Evolutionary conservation across 2,797 vertebrate genomes (phyloP).

Genomic region (Ceryle rudis): DNA sequence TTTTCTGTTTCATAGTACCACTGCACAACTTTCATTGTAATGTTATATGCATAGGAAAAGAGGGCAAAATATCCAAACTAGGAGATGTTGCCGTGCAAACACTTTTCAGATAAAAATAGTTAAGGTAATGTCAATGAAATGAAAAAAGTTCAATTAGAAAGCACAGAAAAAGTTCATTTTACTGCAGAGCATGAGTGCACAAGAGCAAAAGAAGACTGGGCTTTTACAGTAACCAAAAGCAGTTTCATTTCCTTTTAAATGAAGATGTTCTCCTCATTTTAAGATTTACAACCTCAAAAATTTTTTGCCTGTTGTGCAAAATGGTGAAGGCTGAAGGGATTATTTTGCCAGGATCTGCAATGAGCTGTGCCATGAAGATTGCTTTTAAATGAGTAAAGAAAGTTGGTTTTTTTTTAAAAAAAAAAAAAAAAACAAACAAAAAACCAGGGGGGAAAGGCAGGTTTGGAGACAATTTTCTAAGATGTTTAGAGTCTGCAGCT

Average conservation of each 20-base stretch:
- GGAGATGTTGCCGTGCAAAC: slow-evolving; percentile 5
- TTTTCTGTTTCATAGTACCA: not conserved
- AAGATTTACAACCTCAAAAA: slow-evolving; percentile 34
- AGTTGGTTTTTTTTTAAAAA: not conserved
- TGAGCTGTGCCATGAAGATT: not conserved
- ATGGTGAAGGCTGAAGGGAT: not conserved
- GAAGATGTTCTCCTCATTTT: slow-evolving; percentile 36
- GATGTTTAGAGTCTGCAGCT: not conserved
- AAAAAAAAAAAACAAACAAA: too few relatives aligned
- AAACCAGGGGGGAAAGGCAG: not conserved
- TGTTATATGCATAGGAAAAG: not conserved
- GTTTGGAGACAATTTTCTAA: not conserved
- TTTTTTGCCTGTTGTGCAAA: slow-evolving; percentile 17
- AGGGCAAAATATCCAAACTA: not conserved
- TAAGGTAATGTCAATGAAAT: not conserved
- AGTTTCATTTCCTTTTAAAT: slow-evolving; percentile 48
- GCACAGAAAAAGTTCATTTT: not conserved
- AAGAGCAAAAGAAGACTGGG: not conserved
- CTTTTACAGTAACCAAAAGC: slow-evolving; percentile 15
- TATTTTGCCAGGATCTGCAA: not conserved
- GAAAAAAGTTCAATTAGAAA: slow-evolving; percentile 12
- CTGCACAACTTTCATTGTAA: not conserved
- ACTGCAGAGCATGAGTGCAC: not conserved
- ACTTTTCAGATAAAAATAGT: not conserved
- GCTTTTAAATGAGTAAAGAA: slow-evolving; percentile 26